Conservation (phyloP, 2,797 vertebrate species). For the Sebastes elongatus region DNA sequence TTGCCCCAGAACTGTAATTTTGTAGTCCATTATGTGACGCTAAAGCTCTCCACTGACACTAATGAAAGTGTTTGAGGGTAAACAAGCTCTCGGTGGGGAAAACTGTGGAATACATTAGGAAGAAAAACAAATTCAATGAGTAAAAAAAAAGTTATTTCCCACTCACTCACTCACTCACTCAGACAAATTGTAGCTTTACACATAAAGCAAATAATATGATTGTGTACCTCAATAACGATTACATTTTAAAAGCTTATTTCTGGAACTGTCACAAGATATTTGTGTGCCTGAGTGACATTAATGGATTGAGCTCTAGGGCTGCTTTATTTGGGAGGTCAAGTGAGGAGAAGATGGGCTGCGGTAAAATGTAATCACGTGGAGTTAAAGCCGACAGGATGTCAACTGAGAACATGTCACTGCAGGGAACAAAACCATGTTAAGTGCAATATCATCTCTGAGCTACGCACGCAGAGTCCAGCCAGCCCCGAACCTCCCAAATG, state of each 20-base stretch:
- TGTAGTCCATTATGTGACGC: conserved; percentile 6
- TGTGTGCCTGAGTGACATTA: conserved; percentile 54
- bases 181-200: conserved; percentile 17
- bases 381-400: conserved; percentile 55
- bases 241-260: conserved; percentile 57
- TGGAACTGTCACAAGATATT: conserved; percentile 51
- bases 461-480: conserved; percentile 16
- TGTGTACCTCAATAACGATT: conserved; percentile 44
- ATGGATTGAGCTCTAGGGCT: conserved; percentile 55
- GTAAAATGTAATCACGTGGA: conserved; percentile 68
- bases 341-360: conserved; percentile 28
- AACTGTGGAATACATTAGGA: conserved; percentile 28
- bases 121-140: conserved; percentile 8
- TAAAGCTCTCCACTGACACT: conserved; percentile 19
- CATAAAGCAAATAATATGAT: conserved; percentile 29
- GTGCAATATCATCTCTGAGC: conserved; percentile 56
- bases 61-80: conserved; percentile 37
- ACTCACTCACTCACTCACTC: conserved; percentile 2
- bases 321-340: conserved; percentile 64
- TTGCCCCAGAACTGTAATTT: conserved; percentile 27
- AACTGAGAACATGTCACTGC: conserved; percentile 50
- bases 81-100: conserved; percentile 6
- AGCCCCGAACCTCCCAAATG: conserved; percentile 3
- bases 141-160: neutral
- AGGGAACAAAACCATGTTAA: conserved; percentile 63